phyloP scores from a whole-genome alignment of 2,113 vertebrate genomes.

The Elanoides forficatus region DNA sequence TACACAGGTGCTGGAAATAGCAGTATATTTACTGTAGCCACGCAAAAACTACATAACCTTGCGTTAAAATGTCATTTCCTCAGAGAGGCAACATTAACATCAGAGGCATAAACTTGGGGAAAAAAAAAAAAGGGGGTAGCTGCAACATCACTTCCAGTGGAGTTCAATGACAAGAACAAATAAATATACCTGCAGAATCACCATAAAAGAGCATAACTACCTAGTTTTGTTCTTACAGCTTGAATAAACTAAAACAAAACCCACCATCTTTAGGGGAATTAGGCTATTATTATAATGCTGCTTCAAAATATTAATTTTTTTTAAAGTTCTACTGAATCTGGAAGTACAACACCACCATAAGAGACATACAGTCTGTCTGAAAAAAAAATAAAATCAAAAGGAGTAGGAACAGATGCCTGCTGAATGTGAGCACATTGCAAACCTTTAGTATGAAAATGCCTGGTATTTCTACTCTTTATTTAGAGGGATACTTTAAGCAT shows the following conservation, averaged over 20 bases:
- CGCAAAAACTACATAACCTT: rapidly evolving
- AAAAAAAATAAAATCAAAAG: neutral
- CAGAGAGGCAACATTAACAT: neutral
- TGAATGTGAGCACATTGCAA: neutral
- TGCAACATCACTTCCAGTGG: neutral
- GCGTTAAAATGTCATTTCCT: neutral
- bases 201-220: neutral
- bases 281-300: neutral
- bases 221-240: neutral
- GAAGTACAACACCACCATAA: rapidly evolving
- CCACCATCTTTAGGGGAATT: neutral
- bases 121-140: neutral
- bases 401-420: neutral
- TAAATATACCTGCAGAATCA: neutral
- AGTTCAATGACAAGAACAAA: neutral
- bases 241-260: neutral
- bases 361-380: neutral
- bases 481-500: neutral
- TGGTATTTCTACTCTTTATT: neutral
- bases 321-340: neutral
- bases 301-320: neutral
- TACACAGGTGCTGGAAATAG: neutral
- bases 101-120: rapidly evolving
- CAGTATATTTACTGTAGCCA: neutral
- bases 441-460: neutral